Conservation (phyloP, 2,888 invertebrate species). For the Hydropsyche betteni region DNA sequence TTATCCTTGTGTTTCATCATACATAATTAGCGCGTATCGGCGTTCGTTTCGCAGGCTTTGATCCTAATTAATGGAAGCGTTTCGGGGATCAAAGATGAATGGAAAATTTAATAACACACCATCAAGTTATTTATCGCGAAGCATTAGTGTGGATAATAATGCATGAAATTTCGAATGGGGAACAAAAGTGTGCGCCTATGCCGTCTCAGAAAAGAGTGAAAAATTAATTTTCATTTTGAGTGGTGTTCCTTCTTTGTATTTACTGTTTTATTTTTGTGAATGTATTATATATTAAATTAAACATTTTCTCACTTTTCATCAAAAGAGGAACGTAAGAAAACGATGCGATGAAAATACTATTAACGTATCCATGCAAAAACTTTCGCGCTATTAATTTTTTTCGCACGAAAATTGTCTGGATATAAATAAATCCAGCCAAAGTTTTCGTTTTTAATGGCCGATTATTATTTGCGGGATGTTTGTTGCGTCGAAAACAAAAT, state of each 20-base stretch:
- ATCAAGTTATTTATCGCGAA: conserved; percentile 13
- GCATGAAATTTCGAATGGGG: background rate
- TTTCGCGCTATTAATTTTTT: no score
- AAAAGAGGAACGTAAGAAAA: no score
- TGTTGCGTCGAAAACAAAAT: no score
- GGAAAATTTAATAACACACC: conserved; percentile 28
- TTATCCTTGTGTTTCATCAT: background rate
- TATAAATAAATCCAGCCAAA: no score
- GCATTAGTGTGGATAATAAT: conserved; percentile 22
- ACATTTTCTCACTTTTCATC: conserved; percentile 15
- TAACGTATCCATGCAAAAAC: no score
- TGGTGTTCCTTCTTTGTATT: background rate
- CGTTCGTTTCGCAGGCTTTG: background rate
- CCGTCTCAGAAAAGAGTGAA: background rate
- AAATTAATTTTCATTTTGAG: conserved; percentile 21
- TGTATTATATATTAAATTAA: no score
- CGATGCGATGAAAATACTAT: no score
- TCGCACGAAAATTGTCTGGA: no score
- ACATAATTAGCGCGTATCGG: conserved; percentile 15
- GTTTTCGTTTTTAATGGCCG: no score
- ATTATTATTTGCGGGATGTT: no score
- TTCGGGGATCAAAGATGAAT: conserved; percentile 13
- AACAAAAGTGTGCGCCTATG: background rate
- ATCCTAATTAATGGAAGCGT: conserved; percentile 9
- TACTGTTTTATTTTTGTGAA: background rate